Conservation (phyloP, 1,140 invertebrate species). For the Callitettix versicolor region DNA sequence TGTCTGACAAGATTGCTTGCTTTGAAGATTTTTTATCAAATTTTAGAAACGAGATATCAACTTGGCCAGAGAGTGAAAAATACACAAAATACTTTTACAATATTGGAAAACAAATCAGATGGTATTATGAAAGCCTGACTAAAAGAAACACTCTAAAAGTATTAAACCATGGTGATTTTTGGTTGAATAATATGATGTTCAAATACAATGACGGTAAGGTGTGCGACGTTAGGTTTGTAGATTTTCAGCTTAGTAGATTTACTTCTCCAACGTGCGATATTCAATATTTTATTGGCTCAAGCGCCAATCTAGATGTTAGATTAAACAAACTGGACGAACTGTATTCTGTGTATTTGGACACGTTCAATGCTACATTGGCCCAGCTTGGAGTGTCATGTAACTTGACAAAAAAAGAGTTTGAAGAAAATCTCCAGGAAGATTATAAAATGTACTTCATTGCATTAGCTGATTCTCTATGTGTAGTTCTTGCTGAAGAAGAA, state of each 20-base stretch:
- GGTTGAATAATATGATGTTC: constrained; percentile 22
- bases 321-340: not conserved
- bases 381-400: not conserved
- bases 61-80: too few relatives aligned
- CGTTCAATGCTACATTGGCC: not conserved
- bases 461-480: not conserved
- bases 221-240: constrained; percentile 7
- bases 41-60: too few relatives aligned
- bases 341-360: not conserved
- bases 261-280: not conserved
- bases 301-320: not conserved
- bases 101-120: too few relatives aligned
- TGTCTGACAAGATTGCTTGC: too few relatives aligned
- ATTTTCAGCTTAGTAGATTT: constrained; percentile 7
- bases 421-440: not conserved
- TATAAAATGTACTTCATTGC: not conserved
- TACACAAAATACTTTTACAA: too few relatives aligned
- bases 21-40: too few relatives aligned
- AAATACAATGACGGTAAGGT: constrained; percentile 4
- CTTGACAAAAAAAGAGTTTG: not conserved
- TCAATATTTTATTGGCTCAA: not conserved
- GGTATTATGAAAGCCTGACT: too few relatives aligned
- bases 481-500: not conserved
- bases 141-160: too few relatives aligned
- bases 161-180: constrained; percentile 23